Evolutionary conservation across 1,140 invertebrate genomes (phyloP).

Genomic region (Trichogramma pretiosum): DNA sequence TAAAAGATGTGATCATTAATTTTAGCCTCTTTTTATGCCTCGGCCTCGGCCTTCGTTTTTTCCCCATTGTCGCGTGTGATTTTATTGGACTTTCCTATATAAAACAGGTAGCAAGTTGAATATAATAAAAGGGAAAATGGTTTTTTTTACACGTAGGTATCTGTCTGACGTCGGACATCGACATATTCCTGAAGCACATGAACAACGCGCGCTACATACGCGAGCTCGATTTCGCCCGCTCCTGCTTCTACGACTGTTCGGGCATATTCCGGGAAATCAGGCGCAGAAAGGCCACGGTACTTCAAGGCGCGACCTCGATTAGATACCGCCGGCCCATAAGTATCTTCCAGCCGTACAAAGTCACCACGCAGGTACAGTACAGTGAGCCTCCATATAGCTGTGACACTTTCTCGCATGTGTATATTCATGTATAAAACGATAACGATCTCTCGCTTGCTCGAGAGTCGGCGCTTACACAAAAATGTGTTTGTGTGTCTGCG

Average conservation of each 20-base stretch:
- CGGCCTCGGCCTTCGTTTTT: background rate
- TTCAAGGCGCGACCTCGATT: slow-evolving; percentile 64
- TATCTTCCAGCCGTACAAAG: slow-evolving; percentile 64
- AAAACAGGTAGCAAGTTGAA: too few relatives aligned
- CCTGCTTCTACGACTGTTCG: slow-evolving; percentile 63
- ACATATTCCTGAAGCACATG: slow-evolving; percentile 71
- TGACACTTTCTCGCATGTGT: background rate
- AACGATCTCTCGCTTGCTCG: too few relatives aligned
- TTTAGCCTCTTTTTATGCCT: background rate
- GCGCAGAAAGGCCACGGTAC: slow-evolving; percentile 51
- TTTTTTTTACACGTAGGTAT: too few relatives aligned
- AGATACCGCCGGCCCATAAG: slow-evolving; percentile 66
- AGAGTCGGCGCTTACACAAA: too few relatives aligned
- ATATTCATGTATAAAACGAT: too few relatives aligned
- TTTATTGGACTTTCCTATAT: too few relatives aligned
- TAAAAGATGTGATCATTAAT: too few relatives aligned
- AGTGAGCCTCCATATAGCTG: background rate
- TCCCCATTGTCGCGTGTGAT: background rate
- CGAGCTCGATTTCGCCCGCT: slow-evolving; percentile 74
- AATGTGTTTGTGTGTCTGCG: too few relatives aligned
- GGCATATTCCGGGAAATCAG: slow-evolving; percentile 57
- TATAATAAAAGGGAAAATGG: too few relatives aligned
- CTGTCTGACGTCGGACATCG: slow-evolving; percentile 71
- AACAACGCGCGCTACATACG: slow-evolving; percentile 75
- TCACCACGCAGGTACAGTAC: slow-evolving; percentile 57